phyloP scores from a whole-genome alignment of 2,113 vertebrate genomes.

The Heterochromis multidens region DNA sequence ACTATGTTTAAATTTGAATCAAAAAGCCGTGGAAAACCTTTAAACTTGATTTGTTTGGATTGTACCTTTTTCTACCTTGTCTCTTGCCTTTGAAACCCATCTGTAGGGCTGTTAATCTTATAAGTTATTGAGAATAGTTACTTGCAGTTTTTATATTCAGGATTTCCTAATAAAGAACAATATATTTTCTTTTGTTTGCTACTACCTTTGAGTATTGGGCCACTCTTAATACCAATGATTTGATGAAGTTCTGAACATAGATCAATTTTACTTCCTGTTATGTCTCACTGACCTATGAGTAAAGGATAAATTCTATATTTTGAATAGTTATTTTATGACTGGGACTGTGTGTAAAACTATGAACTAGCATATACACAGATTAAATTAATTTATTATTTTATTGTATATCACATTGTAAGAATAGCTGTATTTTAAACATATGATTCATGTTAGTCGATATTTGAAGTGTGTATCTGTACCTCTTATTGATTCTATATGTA shows the following conservation, averaged over 20 bases:
- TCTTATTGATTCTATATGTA: neutral
- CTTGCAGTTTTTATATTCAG: neutral
- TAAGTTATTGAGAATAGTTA: neutral
- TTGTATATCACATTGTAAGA: neutral
- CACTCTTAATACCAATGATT: neutral
- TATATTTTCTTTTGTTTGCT: neutral
- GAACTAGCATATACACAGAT: neutral
- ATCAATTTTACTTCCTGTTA: conserved; percentile 28
- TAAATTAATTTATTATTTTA: neutral
- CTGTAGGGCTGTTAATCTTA: neutral
- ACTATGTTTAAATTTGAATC: neutral
- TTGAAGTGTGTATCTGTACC: neutral
- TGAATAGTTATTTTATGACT: neutral
- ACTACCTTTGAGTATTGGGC: neutral
- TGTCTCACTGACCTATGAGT: neutral
- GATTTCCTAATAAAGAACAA: neutral
- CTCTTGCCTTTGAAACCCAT: too few species aligned
- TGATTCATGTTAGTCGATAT: neutral
- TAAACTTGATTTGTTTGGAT: too few species aligned
- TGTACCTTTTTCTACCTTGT: too few species aligned
- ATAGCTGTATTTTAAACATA: neutral
- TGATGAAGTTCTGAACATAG: neutral
- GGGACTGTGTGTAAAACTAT: neutral
- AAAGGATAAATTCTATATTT: neutral
- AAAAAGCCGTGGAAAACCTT: neutral